Conservation (phyloP, 2,797 vertebrate species). For the Sarcophilus harrisii region DNA sequence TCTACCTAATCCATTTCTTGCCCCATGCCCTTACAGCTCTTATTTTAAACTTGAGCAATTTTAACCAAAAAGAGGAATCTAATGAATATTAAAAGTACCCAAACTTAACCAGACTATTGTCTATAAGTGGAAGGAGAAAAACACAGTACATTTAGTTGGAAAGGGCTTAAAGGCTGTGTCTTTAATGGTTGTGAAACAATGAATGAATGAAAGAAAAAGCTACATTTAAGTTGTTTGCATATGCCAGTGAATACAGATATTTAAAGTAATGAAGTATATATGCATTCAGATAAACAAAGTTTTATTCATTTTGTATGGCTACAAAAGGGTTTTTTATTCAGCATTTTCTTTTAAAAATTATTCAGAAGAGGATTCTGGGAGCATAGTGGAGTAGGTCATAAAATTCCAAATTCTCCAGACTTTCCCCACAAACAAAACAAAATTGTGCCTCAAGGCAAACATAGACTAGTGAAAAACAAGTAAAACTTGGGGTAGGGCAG, state of each 20-base stretch:
- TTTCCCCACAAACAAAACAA: no score
- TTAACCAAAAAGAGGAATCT: not conserved
- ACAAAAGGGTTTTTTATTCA: not conserved
- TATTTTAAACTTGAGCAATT: not conserved
- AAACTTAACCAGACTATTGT: not conserved
- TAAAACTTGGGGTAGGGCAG: no score
- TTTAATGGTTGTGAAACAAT: not conserved
- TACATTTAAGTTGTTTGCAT: not conserved
- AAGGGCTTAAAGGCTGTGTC: not conserved
- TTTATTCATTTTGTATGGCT: not conserved
- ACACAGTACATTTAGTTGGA: not conserved
- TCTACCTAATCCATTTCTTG: not conserved
- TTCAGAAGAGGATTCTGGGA: no score
- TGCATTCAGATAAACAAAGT: not conserved
- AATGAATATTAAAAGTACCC: not conserved
- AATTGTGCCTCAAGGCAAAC: no score
- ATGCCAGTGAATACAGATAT: not conserved
- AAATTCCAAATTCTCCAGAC: no score
- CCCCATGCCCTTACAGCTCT: not conserved
- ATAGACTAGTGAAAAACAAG: no score
- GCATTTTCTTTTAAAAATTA: not conserved
- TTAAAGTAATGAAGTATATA: not conserved
- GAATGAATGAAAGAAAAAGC: not conserved
- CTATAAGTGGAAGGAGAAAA: not conserved
- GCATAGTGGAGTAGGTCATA: no score